phyloP scores from a whole-genome alignment of 2,888 invertebrate genomes.

The Spisula solida region DNA sequence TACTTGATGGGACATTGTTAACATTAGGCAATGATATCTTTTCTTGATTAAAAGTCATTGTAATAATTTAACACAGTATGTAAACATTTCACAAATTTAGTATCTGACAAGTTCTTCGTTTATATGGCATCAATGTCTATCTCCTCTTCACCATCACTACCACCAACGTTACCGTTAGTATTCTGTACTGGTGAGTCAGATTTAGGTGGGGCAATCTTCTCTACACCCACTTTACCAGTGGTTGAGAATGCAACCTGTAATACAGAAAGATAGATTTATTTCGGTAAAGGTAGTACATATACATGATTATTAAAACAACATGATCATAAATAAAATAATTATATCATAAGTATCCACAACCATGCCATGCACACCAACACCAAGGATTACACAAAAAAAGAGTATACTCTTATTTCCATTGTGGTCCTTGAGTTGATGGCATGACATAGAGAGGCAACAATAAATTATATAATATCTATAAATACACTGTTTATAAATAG shows the following conservation, averaged over 20 bases:
- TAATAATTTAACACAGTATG: not conserved
- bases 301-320: too few relatives aligned
- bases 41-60: constrained; percentile 12
- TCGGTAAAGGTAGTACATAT: too few relatives aligned
- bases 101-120: not conserved
- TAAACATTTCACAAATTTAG: not conserved
- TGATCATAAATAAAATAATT: too few relatives aligned
- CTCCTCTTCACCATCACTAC: constrained; percentile 91
- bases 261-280: too few relatives aligned
- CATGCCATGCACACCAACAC: too few relatives aligned
- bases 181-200: constrained; percentile 60
- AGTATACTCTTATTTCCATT: too few relatives aligned
- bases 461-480: too few relatives aligned
- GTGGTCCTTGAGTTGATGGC: too few relatives aligned
- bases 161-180: constrained; percentile 90
- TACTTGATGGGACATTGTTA: constrained; percentile 1
- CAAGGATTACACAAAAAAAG: too few relatives aligned
- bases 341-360: too few relatives aligned
- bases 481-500: too few relatives aligned
- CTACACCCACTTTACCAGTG: constrained; percentile 81
- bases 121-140: constrained; percentile 86
- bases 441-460: too few relatives aligned
- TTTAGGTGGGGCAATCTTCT: constrained; percentile 72
- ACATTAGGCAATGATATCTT: not conserved
- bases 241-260: constrained; percentile 83